A percentile compares a stretch with the other conserved stretches of the same genome.
These are phyloP conservation scores for Sterrhoptilus dennistouni DNA, from an alignment of 2,113 vertebrate genomes.

Conservation along the genomic window DNA sequence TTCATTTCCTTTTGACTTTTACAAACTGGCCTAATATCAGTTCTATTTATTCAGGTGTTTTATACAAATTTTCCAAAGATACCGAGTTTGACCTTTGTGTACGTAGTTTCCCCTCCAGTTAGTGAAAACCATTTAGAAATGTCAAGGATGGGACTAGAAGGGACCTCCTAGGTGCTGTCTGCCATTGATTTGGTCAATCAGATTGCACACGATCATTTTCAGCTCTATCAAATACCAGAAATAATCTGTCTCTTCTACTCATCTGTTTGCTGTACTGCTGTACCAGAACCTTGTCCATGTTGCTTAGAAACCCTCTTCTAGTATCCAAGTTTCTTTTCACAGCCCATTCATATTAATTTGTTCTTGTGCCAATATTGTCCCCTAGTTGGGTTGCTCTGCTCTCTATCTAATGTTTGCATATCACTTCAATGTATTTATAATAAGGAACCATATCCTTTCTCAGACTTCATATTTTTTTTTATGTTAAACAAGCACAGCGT, in stretches of 20 bases:
- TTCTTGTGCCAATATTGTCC: neutral
- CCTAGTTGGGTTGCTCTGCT: neutral
- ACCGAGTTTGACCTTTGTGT: neutral
- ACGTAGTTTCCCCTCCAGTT: slow-evolving; percentile 2
- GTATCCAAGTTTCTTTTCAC: neutral
- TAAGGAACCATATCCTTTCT: neutral
- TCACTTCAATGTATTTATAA: neutral
- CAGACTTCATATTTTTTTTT: neutral
- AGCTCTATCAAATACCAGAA: neutral
- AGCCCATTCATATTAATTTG: neutral
- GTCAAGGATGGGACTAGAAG: neutral
- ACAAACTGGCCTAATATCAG: slow-evolving; percentile 1
- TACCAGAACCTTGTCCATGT: neutral
- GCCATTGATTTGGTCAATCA: neutral
- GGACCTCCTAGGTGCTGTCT: neutral
- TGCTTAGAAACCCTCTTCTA: slow-evolving; percentile 31
- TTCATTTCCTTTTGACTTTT: slow-evolving; percentile 54
- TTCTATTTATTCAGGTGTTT: slow-evolving; percentile 59
- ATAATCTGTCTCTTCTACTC: neutral
- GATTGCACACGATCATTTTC: neutral
- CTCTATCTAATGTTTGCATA: neutral
- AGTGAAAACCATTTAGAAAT: slow-evolving; percentile 22
- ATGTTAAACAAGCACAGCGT: neutral
- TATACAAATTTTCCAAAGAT: slow-evolving; percentile 48
- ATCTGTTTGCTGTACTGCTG: neutral